Evolutionary conservation across 2,113 vertebrate genomes (phyloP).

Genomic region (Istiophorus platypterus): DNA sequence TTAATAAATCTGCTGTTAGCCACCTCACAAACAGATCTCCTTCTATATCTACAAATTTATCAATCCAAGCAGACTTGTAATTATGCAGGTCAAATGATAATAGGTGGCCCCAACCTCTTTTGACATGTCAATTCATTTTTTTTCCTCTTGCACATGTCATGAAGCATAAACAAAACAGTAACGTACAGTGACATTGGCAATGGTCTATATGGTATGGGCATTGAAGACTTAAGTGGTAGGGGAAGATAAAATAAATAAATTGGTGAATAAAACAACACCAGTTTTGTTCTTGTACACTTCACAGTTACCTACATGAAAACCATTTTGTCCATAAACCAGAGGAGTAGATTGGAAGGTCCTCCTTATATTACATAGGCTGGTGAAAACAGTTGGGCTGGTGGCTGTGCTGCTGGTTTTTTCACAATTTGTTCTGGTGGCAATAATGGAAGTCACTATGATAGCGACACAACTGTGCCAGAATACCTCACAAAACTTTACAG

Average conservation of each 20-base stretch:
- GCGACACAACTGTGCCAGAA: too few species aligned
- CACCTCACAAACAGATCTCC: not conserved
- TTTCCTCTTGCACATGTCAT: not conserved
- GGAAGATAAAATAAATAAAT: not conserved
- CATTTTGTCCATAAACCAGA: not conserved
- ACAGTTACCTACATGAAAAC: not conserved
- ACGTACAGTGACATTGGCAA: too few species aligned
- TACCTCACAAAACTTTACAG: too few species aligned
- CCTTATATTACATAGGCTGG: not conserved
- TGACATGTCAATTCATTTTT: not conserved
- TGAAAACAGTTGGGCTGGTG: too few species aligned
- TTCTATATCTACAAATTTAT: constrained; percentile 3
- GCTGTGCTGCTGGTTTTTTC: too few species aligned
- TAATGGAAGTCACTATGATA: too few species aligned
- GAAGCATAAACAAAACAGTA: too few species aligned
- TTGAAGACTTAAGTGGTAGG: not conserved
- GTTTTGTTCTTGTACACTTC: constrained; percentile 10
- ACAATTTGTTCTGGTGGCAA: not conserved
- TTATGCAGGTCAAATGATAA: not conserved
- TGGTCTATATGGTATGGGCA: too few species aligned
- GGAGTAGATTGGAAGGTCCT: not conserved
- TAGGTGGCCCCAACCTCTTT: not conserved
- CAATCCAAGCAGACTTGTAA: not conserved
- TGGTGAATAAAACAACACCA: not conserved
- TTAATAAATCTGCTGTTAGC: not conserved